Base-by-base conservation (phyloP, 2,888 invertebrate genomes). In the Drosophila picticornis region DNA sequence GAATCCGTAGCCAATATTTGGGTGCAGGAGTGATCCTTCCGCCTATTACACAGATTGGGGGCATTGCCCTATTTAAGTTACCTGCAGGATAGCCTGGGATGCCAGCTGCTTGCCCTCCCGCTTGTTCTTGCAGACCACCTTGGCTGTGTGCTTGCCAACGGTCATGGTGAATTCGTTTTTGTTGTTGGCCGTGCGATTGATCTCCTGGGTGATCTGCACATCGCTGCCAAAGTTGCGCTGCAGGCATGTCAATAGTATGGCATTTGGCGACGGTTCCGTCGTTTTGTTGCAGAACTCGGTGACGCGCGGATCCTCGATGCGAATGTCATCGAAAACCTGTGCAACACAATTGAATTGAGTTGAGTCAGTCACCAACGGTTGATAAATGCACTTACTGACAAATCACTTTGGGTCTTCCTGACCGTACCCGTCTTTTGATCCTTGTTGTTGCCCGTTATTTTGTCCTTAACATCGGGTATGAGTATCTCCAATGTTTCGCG, bases 81-180 rank as follows among this genome's bases (percentile, higher is more conserved):
- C 96, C 95, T 97, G 97, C 53, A 99, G 94, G 83, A 99, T 98
- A 11, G 97, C 96, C 93, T 99, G 99, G 6, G 99, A 97, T 25
- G 99, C 99, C 82, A 97, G 94, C 92, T 99, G 99, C 92, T 99
- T 99, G 9, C 99, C 99, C 78, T 98, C 98, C 88, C 98, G 96
- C 93, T 99, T 99, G 94, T 99, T 99, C 92, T 97, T 97, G 93
- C 99, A 98, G n/a, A 96, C 94, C 29, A 99, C 98, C 29, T 96
- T 96, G 2, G 97, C 98, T 16, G 95, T 95, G 92, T 99, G 98
- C 92, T 98, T 97, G 58, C 98, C 99, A 48, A 99, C 98, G 16
- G 96, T 96, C 97, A 99, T 98, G 38, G 97, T 97, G 91, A 98
- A 97, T 94, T 98, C 97, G 91, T 98, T 98, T 90, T 97, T 97